Conservation (phyloP, 2,113 vertebrate species). For the Otolemur garnettii region DNA sequence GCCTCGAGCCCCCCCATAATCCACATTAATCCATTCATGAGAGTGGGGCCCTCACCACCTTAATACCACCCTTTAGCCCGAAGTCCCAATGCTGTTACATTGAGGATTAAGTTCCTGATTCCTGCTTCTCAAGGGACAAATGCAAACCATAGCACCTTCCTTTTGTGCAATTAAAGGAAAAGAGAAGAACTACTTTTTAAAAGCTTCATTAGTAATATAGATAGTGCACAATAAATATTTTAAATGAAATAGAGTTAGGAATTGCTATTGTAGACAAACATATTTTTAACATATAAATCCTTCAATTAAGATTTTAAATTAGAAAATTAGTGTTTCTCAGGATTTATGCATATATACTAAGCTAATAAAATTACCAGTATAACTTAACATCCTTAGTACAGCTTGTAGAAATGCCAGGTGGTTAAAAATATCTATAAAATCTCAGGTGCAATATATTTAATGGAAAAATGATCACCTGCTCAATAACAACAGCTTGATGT, state of each 20-base stretch:
- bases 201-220: neutral
- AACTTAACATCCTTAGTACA: constrained; percentile 64
- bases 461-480: constrained; percentile 60
- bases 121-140: neutral
- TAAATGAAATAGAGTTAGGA: neutral
- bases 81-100: neutral
- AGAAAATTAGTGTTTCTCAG: constrained; percentile 50
- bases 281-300: constrained; percentile 40
- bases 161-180: constrained; percentile 33
- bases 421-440: constrained; percentile 71
- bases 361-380: constrained; percentile 50
- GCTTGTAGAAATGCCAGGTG: constrained; percentile 68
- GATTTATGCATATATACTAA: constrained; percentile 15
- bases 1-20: neutral
- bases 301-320: constrained; percentile 46
- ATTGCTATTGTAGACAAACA: constrained; percentile 12
- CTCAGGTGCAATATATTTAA: constrained; percentile 72
- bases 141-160: neutral
- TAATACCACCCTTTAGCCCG: neutral
- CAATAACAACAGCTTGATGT: constrained; percentile 55
- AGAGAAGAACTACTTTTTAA: neutral
- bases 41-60: neutral
- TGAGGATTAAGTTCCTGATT: neutral
- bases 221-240: constrained; percentile 27
- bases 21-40: neutral